Evolutionary conservation across 2,113 vertebrate species (phyloP).

Genomic region (Equus przewalskii): DNA sequence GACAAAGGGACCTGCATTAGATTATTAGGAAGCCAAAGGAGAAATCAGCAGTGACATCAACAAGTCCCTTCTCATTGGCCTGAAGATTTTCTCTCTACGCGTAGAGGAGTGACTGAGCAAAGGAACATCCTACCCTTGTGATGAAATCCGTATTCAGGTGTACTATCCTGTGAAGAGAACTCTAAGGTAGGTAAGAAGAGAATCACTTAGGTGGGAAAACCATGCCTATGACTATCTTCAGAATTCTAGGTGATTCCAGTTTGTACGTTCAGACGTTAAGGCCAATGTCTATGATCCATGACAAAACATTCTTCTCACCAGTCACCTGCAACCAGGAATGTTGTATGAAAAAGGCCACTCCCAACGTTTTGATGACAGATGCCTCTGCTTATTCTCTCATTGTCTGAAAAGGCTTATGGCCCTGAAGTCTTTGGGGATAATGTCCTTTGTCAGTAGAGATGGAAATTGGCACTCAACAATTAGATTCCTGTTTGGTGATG

Average conservation of each 20-base stretch:
- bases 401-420: neutral
- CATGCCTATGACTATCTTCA: neutral
- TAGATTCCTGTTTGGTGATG: neutral
- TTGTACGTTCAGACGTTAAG: neutral
- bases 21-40: neutral
- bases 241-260: neutral
- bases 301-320: no score
- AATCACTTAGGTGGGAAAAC: neutral
- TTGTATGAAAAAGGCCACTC: no score
- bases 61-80: neutral
- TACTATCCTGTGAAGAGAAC: no score
- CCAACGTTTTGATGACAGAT: neutral
- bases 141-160: no score
- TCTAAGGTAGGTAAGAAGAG: no score
- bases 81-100: neutral
- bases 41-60: neutral
- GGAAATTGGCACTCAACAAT: neutral
- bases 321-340: no score
- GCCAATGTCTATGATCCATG: neutral
- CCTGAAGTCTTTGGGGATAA: neutral
- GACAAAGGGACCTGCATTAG: neutral
- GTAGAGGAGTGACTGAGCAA: fast-evolving
- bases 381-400: neutral
- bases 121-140: neutral
- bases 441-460: neutral